Percentiles rank a stretch among this genome's conserved stretches.
Conservation (phyloP, 2,797 vertebrate species). For the Micrastur ruficollis region DNA sequence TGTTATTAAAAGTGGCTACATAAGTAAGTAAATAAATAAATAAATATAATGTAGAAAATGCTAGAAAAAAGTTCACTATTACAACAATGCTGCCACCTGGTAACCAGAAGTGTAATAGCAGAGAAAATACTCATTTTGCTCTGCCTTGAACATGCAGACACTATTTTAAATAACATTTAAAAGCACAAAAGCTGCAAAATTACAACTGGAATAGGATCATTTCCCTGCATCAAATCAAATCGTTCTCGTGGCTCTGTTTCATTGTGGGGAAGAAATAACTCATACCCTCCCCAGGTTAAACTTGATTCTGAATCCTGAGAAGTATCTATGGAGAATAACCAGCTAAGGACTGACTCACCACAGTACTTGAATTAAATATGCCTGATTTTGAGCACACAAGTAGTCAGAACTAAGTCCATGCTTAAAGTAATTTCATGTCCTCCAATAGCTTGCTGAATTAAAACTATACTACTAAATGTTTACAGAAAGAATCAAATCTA, state of each 20-base stretch:
- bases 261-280: background rate
- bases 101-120: constrained; percentile 33
- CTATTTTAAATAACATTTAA: background rate
- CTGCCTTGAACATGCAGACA: background rate
- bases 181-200: background rate
- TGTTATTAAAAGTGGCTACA: background rate
- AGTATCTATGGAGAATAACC: background rate
- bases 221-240: background rate
- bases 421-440: background rate
- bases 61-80: background rate
- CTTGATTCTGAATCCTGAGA: background rate
- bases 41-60: background rate
- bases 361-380: background rate
- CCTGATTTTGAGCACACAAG: background rate
- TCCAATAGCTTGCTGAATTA: background rate
- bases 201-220: background rate
- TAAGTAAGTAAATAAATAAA: background rate
- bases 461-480: background rate
- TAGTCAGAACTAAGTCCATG: background rate
- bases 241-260: background rate
- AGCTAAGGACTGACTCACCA: background rate
- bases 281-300: background rate
- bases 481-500: background rate
- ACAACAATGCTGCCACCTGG: constrained; percentile 61
- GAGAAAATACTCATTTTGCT: background rate